Evolutionary conservation across 2,797 vertebrate genomes (phyloP).

Genomic region (Ctenopoma multispine): DNA sequence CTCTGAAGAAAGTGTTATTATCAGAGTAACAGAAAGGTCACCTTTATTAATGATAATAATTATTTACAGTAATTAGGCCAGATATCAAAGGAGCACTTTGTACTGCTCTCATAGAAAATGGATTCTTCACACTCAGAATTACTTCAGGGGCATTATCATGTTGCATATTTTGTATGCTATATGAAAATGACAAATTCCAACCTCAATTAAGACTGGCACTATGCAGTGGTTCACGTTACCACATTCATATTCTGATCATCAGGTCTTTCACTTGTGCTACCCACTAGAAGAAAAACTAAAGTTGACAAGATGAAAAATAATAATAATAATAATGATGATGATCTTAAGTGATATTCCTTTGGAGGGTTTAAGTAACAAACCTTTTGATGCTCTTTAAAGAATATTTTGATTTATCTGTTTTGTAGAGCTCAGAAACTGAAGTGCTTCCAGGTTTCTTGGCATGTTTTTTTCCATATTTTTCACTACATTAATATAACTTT

Average conservation of each 20-base stretch:
- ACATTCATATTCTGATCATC: conserved; percentile 1
- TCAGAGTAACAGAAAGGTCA: conserved; percentile 78
- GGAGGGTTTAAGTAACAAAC: neutral
- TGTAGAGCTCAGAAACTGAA: too few species aligned
- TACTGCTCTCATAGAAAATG: conserved; percentile 61
- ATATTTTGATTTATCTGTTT: too few species aligned
- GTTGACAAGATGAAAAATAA: neutral
- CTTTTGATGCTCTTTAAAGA: too few species aligned
- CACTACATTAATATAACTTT: too few species aligned
- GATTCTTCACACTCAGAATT: conserved; percentile 73
- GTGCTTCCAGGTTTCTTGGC: too few species aligned
- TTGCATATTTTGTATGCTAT: conserved; percentile 41
- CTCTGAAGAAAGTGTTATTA: conserved; percentile 56
- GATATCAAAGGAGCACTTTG: conserved; percentile 73
- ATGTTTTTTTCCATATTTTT: too few species aligned
- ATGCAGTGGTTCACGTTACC: conserved; percentile 18
- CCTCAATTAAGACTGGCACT: conserved; percentile 26
- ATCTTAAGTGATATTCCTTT: too few species aligned
- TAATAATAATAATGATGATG: neutral
- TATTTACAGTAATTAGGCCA: conserved; percentile 81
- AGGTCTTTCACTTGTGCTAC: neutral
- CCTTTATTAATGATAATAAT: conserved; percentile 82
- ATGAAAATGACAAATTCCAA: conserved; percentile 32
- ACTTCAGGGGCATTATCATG: conserved; percentile 60
- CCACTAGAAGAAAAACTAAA: neutral